Evolutionary conservation across 2,797 vertebrate species (phyloP).

Genomic region (Hoplostethus mediterraneus): DNA sequence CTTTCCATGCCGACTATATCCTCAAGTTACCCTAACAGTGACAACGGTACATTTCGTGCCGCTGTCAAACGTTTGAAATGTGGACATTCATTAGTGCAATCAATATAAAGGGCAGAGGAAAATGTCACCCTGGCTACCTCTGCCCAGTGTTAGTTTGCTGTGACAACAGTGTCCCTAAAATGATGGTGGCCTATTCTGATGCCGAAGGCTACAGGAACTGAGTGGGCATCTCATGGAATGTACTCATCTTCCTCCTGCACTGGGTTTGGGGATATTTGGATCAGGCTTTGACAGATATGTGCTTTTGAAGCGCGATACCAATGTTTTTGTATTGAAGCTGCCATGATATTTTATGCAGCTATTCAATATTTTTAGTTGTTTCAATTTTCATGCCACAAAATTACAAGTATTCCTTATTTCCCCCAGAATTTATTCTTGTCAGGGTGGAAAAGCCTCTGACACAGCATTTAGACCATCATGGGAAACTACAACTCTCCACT

Average conservation of each 20-base stretch:
- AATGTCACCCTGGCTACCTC: conserved; percentile 24
- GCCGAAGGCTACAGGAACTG: conserved; percentile 1
- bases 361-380: too few relatives aligned
- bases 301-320: too few relatives aligned
- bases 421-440: too few relatives aligned
- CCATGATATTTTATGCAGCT: too few relatives aligned
- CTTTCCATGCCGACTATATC: conserved; percentile 8
- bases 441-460: too few relatives aligned
- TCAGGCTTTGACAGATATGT: too few relatives aligned
- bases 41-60: conserved; percentile 17
- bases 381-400: too few relatives aligned
- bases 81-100: conserved; percentile 38
- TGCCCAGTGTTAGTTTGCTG: conserved; percentile 7
- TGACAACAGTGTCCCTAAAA: conserved; percentile 30
- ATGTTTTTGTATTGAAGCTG: too few relatives aligned
- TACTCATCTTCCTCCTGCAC: neutral
- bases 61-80: conserved; percentile 8
- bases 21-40: conserved; percentile 29
- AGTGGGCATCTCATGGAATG: conserved; percentile 1
- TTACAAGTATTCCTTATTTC: too few relatives aligned
- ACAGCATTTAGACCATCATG: too few relatives aligned
- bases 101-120: conserved; percentile 27
- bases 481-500: too few relatives aligned
- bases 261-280: neutral
- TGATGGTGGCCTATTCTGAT: conserved; percentile 10